Conservation (phyloP, 2,888 invertebrate species). For the Tinea pellionella region DNA sequence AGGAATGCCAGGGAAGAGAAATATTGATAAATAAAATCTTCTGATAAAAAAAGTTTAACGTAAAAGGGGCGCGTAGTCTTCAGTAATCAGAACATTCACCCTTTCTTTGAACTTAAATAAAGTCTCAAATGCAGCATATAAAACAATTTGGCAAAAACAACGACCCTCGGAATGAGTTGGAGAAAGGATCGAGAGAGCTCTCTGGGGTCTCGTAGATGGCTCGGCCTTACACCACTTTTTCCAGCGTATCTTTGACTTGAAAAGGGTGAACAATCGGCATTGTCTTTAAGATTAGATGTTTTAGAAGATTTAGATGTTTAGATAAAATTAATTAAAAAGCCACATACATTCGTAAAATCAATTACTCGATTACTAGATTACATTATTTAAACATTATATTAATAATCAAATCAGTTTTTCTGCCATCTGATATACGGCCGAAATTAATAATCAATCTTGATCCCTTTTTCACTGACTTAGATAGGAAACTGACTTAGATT, state of each 20-base stretch:
- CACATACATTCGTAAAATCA: too few relatives aligned
- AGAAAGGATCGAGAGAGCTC: constrained; percentile 20
- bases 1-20: too few relatives aligned
- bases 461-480: too few relatives aligned
- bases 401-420: too few relatives aligned
- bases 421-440: too few relatives aligned
- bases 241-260: not conserved
- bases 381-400: too few relatives aligned
- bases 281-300: not conserved
- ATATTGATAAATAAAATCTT: too few relatives aligned
- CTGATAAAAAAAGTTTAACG: not conserved
- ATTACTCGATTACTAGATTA: too few relatives aligned
- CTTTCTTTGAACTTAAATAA: constrained; percentile 13
- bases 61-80: not conserved
- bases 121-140: constrained; percentile 30
- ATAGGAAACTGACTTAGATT: too few relatives aligned
- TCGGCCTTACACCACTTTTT: not conserved
- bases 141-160: constrained; percentile 34
- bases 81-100: not conserved
- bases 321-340: not conserved
- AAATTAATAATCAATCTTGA: too few relatives aligned
- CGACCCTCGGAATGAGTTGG: constrained; percentile 15
- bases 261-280: not conserved
- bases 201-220: constrained; percentile 26
- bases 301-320: not conserved